Base-by-base conservation (phyloP, 1,140 invertebrate species). In the Notospermus geniculatus region DNA sequence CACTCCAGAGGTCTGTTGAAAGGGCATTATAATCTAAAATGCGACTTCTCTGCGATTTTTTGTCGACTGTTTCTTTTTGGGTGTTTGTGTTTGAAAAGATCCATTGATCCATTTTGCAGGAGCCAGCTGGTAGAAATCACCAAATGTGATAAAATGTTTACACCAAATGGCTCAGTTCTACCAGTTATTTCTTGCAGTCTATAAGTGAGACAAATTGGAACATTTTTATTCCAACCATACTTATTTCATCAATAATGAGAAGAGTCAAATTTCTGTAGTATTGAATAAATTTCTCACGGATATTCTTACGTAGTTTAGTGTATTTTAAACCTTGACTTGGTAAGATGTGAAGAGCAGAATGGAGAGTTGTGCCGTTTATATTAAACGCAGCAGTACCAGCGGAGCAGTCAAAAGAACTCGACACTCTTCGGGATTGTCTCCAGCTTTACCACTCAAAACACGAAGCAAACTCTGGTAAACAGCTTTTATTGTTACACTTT, bases 321-420 rank as follows among this genome's bases (percentile, higher is more conserved):
- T 7, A 50, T n/a, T 50, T 50, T 5, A 23, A 50, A 4, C 46
- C 46, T n/a, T 27, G 46, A 50, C n/a, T 50, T 7, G 46, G 46
- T 50, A 27, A n/a, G 5, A 50, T 50, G 19, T 50, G n/a, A 5
- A 50, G 25, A 27, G 46, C 46, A 7, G 19, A 19, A n/a, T 67
- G 62, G 25, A 67, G 22, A 9, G 67, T 63, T 15, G 32, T 32
- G 46, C 62, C 62, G 30, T 67, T 54, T 17, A 61, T 67, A 46
- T 64, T 64, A 29, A 54, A 64, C 9, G 59, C 65, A 41, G 65
- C 65, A 27, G 59, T 69, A 43, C 64, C 64, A n/a, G 64, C 66
- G 61, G 62, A 23, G 61, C 59, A 23, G 58, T 28, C 30, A 69
- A 54, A 1, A 66, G 32, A 39, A 64, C 55, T 54, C 36, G 36